These are phyloP conservation scores for Palythoa grandis DNA, from an alignment of 92 coral and sea anemone species.

Conservation along the genomic window DNA sequence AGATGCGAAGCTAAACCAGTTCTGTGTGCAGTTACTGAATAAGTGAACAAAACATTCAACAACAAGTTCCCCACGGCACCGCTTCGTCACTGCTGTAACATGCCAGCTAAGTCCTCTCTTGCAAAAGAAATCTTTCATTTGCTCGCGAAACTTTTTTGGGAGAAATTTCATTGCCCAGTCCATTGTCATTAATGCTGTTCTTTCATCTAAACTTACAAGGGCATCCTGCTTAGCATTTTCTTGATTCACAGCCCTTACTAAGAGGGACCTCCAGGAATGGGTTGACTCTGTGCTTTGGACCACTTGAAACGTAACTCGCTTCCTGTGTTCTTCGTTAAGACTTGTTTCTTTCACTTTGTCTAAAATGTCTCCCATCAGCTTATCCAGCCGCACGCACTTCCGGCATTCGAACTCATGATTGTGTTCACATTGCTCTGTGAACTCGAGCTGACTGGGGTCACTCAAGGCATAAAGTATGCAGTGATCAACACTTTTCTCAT, in stretches of 20 bases:
- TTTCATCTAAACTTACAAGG: slow-evolving; percentile 1
- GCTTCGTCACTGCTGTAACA: slow-evolving; percentile 28
- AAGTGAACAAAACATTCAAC: slow-evolving; percentile 33
- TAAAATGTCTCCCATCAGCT: slow-evolving; percentile 19
- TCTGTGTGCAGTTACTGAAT: slow-evolving; percentile 28
- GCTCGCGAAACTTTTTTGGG: slow-evolving; percentile 22
- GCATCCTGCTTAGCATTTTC: slow-evolving; percentile 36
- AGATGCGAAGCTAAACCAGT: slow-evolving; percentile 34
- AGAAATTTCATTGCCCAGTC: slow-evolving; percentile 31
- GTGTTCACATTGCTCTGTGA: slow-evolving; percentile 7
- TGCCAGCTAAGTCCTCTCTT: slow-evolving; percentile 26
- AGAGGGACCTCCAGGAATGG: slow-evolving; percentile 19
- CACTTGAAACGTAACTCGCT: slow-evolving; percentile 13
- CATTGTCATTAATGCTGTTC: slow-evolving; percentile 30
- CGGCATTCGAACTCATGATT: slow-evolving; percentile 4
- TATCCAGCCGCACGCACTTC: slow-evolving; percentile 20
- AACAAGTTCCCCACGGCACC: slow-evolving; percentile 20
- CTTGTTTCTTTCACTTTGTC: slow-evolving; percentile 16
- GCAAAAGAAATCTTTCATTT: slow-evolving; percentile 27
- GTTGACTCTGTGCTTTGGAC: slow-evolving; percentile 5
- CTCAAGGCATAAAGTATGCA: neutral
- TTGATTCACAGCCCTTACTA: slow-evolving; percentile 19
- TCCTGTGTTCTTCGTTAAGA: slow-evolving; percentile 9
- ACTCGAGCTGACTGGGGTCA: slow-evolving; percentile 9
- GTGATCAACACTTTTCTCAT: slow-evolving; percentile 25